Percentiles rank a stretch among this genome's conserved stretches.
Evolutionary conservation across 2,888 invertebrate genomes (phyloP).

Genomic region (Colletes collaris): DNA sequence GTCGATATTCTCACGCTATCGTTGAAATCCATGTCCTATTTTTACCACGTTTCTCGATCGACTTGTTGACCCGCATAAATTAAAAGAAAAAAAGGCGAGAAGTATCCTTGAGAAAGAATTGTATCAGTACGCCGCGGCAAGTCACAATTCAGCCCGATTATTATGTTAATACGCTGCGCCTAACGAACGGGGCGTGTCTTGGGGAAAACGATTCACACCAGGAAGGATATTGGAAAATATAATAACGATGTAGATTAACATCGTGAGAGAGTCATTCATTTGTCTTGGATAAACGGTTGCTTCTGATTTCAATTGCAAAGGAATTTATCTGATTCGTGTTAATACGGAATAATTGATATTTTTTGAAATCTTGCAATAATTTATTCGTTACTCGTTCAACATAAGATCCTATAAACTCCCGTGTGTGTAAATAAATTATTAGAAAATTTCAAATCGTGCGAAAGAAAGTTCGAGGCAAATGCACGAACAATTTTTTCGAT

Average conservation of each 20-base stretch:
- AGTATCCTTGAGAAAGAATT: constrained; percentile 13
- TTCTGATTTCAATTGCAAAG: constrained; percentile 3
- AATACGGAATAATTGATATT: too few relatives aligned
- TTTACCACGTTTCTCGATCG: constrained; percentile 43
- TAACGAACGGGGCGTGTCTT: constrained; percentile 28
- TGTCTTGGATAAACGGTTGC: constrained; percentile 1
- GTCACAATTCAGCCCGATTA: not conserved
- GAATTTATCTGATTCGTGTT: not conserved
- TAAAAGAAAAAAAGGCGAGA: constrained; percentile 25
- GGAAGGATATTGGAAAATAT: constrained; percentile 28
- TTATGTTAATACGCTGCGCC: not conserved
- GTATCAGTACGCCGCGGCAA: not conserved
- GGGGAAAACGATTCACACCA: constrained; percentile 30
- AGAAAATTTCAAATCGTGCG: too few relatives aligned
- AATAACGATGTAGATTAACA: constrained; percentile 24
- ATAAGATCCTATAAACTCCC: too few relatives aligned
- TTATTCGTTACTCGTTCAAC: too few relatives aligned
- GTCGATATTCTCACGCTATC: constrained; percentile 77
- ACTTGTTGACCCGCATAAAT: constrained; percentile 31
- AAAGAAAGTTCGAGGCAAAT: too few relatives aligned
- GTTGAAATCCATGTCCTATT: constrained; percentile 53
- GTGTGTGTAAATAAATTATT: too few relatives aligned
- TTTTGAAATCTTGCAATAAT: too few relatives aligned
- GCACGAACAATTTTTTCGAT: not conserved
- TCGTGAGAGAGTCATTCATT: constrained; percentile 30